These are phyloP conservation scores for Cheirogaleus major DNA, from an alignment of 2,797 vertebrate genomes.

Conservation along the genomic window DNA sequence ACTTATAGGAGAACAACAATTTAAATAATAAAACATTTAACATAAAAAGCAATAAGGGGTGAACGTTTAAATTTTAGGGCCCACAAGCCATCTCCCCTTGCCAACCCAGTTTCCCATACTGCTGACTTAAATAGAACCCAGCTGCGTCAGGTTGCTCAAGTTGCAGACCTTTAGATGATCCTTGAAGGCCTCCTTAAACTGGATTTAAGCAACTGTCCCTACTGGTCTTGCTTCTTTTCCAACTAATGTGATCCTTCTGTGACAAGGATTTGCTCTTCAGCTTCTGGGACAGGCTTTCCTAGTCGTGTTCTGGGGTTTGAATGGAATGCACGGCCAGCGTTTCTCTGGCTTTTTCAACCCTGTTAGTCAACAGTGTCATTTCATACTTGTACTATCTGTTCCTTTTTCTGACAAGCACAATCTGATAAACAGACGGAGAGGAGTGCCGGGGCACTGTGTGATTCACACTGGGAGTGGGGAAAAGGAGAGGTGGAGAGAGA, in stretches of 20 bases:
- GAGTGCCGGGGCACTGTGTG: not conserved
- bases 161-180: constrained; percentile 25
- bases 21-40: not conserved
- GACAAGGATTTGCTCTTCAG: constrained; percentile 11
- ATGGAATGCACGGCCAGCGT: not conserved
- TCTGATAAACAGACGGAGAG: not conserved
- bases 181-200: not conserved
- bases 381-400: not conserved
- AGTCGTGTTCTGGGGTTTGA: not conserved
- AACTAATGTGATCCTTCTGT: not conserved
- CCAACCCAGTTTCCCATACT: not conserved
- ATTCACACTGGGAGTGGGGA: not conserved
- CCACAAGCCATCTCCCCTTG: not conserved
- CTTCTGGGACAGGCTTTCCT: not conserved
- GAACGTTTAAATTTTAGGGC: constrained; percentile 44
- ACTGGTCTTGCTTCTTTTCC: constrained; percentile 35
- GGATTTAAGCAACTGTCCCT: not conserved
- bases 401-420: not conserved
- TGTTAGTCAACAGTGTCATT: not conserved
- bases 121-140: not conserved
- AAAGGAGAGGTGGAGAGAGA: not conserved
- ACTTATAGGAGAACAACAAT: not conserved
- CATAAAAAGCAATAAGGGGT: not conserved
- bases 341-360: not conserved
- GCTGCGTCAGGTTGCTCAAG: not conserved